phyloP scores from a whole-genome alignment of 2,888 invertebrate genomes.

The Cotesia congregata region DNA sequence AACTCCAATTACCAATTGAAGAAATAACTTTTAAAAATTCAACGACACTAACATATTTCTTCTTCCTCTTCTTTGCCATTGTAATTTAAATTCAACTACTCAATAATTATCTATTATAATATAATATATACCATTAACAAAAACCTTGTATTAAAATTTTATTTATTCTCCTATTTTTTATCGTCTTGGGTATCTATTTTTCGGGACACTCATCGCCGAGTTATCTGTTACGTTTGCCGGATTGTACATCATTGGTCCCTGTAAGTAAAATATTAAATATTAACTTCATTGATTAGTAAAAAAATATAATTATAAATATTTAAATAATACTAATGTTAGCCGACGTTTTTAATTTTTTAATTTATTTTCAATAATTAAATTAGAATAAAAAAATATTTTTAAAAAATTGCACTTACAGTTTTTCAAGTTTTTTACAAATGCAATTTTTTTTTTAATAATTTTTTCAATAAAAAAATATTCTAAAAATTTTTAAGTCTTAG shows the following conservation, averaged over 20 bases:
- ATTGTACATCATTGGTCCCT: conserved; percentile 68
- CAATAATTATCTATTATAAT: background rate
- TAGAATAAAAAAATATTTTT: too few species aligned
- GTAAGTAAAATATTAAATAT: conserved; percentile 38
- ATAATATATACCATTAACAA: background rate
- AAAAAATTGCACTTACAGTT: too few species aligned
- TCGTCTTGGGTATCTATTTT: conserved; percentile 63
- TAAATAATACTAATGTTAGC: too few species aligned
- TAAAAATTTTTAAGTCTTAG: too few species aligned
- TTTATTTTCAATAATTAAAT: too few species aligned
- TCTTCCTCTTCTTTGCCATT: background rate
- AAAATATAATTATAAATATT: too few species aligned
- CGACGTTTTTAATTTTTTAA: too few species aligned
- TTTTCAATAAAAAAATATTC: too few species aligned
- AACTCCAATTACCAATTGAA: background rate
- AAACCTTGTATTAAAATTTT: background rate
- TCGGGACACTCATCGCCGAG: conserved; percentile 55
- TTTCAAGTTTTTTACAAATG: too few species aligned
- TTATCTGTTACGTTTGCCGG: conserved; percentile 62
- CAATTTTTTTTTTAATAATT: too few species aligned
- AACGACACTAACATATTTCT: background rate
- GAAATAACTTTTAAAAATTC: background rate
- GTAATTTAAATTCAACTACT: background rate
- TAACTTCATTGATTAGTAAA: background rate
- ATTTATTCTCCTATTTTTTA: conserved; percentile 47